Base-by-base conservation (phyloP, 2,888 invertebrate genomes). In the Pristionchus exspectatus region DNA sequence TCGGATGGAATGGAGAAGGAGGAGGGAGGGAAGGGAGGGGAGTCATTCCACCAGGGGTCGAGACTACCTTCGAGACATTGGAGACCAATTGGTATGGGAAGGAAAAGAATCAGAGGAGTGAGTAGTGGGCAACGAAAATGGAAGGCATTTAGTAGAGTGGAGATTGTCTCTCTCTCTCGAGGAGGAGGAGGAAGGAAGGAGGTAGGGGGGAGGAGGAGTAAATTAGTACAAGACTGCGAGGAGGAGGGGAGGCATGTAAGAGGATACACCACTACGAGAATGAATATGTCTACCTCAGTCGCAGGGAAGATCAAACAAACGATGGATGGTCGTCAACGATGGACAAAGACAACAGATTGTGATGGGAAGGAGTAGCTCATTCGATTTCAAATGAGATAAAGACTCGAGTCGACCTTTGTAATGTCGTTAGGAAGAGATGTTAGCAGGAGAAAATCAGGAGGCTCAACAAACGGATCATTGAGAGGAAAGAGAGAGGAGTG, bases 141-240 rank as follows among this genome's bases (percentile, higher is more conserved):
- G 81, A n/a, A 81, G 81, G 81, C 81, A 50, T 81, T 81, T 81
- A 81, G 77, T 81, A 81, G 77, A 24, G 91, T 90, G 91, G 90
- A 90, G 90, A 91, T 90, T 91, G 91, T 90, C 90, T 89, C 77
- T 74, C 56, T 90, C 90, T 88, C 66, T 63, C 38, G 27, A 88
- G 54, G 54, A 88, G 89, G 89, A 90, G 72, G 27, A 74, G 38
- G 74, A 24, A 50, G 81, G 50, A 50, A 50, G 81, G 27, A 33
- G 90, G 90, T 89, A 81, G 84, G 38, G 38, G 59, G 38, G 84
- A 85, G 84, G 84, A 33, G 54, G 59, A 44, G 27, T 54, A 59
- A 59, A 85, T 56, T 85, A 56, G 59, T 56, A 85, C 84, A 27
- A 38, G 56, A 33, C 84, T 50, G 18, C 59, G 59, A 59, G 30